These are phyloP conservation scores for Quadroppia sp. DNA, from an alignment of 2,888 invertebrate species.

Conservation along the genomic window DNA sequence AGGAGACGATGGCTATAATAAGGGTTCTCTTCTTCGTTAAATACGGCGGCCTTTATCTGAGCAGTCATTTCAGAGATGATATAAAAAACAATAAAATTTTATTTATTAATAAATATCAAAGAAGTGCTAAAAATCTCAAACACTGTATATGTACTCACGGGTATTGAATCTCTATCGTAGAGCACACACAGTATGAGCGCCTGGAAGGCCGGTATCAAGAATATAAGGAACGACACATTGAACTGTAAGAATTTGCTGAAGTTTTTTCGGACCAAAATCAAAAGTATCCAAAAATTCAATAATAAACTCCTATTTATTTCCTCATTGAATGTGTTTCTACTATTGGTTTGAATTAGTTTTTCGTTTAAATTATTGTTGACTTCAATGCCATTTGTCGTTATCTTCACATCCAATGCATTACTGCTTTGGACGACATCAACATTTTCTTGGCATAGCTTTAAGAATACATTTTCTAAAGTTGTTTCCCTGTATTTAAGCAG, in stretches of 20 bases:
- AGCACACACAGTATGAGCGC: constrained; percentile 38
- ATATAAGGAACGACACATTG: constrained; percentile 19
- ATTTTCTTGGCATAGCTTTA: constrained; percentile 30
- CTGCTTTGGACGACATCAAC: background rate
- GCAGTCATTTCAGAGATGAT: no score
- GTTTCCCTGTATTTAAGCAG: constrained; percentile 11
- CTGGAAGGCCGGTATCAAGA: constrained; percentile 38
- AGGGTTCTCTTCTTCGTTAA: background rate
- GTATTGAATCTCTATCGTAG: no score
- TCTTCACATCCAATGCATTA: no score
- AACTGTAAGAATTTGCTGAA: constrained; percentile 24
- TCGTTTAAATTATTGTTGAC: background rate
- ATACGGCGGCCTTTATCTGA: constrained; percentile 12
- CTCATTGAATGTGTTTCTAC: background rate
- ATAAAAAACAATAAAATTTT: no score
- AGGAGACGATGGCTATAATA: constrained; percentile 31
- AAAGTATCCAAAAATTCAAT: constrained; percentile 33
- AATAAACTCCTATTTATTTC: no score
- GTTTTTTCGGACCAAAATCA: constrained; percentile 28
- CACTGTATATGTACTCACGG: constrained; percentile 37
- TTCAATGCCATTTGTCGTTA: background rate
- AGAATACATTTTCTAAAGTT: constrained; percentile 41
- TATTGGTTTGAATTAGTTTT: background rate
- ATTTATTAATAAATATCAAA: no score
- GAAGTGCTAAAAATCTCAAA: constrained; percentile 22